These are phyloP conservation scores for Byasa hedistus DNA, from an alignment of 2,888 invertebrate genomes.

Conservation along the genomic window DNA sequence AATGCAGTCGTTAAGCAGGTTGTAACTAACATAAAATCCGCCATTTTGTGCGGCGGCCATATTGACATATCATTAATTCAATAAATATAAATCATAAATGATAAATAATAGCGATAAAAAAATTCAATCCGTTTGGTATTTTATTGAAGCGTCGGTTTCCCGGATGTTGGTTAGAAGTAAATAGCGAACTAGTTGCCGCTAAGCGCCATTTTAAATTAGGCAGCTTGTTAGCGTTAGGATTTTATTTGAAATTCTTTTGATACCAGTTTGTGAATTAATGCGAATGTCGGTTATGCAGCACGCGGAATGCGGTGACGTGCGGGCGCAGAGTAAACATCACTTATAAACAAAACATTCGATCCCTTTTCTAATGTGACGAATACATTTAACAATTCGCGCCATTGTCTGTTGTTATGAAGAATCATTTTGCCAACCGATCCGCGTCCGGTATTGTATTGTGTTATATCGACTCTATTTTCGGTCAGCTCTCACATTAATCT, in stretches of 20 bases:
- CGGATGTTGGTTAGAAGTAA: conserved; percentile 47
- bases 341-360: conserved; percentile 31
- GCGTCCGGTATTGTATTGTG: too few species aligned
- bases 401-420: conserved; percentile 13
- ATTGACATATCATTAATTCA: conserved; percentile 23
- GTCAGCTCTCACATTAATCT: too few species aligned
- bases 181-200: conserved; percentile 44
- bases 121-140: conserved; percentile 29
- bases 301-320: conserved; percentile 54
- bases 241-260: conserved; percentile 51
- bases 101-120: conserved; percentile 30
- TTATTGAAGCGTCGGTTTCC: conserved; percentile 36
- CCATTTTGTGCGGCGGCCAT: conserved; percentile 18
- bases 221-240: conserved; percentile 51
- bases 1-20: not conserved
- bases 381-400: conserved; percentile 12
- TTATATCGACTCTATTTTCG: too few species aligned
- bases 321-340: conserved; percentile 45
- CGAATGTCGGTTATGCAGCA: conserved; percentile 49
- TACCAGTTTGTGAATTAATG: conserved; percentile 63
- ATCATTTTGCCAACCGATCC: too few species aligned
- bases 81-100: conserved; percentile 32
- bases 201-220: conserved; percentile 56
- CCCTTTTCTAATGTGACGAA: conserved; percentile 24
- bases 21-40: not conserved